Evolutionary conservation across 2,888 invertebrate species (phyloP).

Genomic region (Pantelozetes paolii): DNA sequence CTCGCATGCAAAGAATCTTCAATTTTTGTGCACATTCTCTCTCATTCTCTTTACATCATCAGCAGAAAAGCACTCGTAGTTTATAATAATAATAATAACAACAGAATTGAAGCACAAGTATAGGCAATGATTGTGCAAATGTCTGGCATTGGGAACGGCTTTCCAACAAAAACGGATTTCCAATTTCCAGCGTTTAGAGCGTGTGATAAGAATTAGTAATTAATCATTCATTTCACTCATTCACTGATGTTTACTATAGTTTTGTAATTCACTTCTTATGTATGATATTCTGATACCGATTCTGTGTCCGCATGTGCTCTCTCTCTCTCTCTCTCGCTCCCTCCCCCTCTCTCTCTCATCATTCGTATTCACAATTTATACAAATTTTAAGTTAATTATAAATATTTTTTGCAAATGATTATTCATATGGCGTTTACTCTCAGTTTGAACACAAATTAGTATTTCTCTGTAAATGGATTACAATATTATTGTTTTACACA

Average conservation of each 20-base stretch:
- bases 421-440: too few relatives aligned
- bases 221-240: too few relatives aligned
- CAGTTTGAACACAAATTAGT: too few relatives aligned
- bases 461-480: too few relatives aligned
- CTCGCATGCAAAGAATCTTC: neutral
- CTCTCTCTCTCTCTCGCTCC: too few relatives aligned
- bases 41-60: too few relatives aligned
- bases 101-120: neutral
- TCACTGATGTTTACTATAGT: neutral
- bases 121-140: neutral
- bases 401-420: too few relatives aligned
- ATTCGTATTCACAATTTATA: too few relatives aligned
- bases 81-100: conserved; percentile 13
- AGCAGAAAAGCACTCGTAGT: conserved; percentile 14
- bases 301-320: too few relatives aligned
- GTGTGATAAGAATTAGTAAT: conserved; percentile 3
- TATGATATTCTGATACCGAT: neutral
- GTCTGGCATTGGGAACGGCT: neutral
- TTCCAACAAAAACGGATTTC: conserved; percentile 4
- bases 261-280: neutral
- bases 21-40: too few relatives aligned
- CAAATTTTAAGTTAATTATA: too few relatives aligned
- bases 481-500: too few relatives aligned
- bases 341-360: neutral
- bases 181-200: conserved; percentile 9